Evolutionary conservation across 2,113 vertebrate genomes (phyloP), one percentile per base, ranked within the genome.

Genomic region (Sylvilagus bachmani): DNA sequence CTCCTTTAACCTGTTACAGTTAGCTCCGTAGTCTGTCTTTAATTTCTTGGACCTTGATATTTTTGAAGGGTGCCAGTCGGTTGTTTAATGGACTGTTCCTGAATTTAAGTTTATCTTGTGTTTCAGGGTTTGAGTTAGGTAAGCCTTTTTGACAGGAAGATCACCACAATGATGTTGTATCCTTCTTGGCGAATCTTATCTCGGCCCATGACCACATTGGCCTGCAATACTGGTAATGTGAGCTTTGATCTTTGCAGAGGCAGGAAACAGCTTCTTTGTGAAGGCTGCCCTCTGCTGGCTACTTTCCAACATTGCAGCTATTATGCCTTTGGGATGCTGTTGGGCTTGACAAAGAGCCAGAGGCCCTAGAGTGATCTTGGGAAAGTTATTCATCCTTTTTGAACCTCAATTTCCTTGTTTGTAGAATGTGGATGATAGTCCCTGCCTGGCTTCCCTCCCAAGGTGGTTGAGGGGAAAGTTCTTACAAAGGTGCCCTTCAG

Each of bases 241-340:
- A 64, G 33, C 69, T 0, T 22, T 19, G 19, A n/a, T 16, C 22
- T 4, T 67, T 3, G 19, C 0, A 38, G 4, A 27, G 29, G 67
- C n/a, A 0, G 7, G 8, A 22, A 21, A 62, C 38, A 29, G 75
- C n/a, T 29, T 66, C 89, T 88, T 96, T 93, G 96, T 88, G 85
- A 87, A 69, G 80, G 81, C 73, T 95, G 88, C 82, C 90, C 92
- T 96, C 97, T 96, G 31, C 81, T 75, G 97, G 51, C 51, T 2
- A 29, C n/a, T 69, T 53, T 31, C 1, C 31, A 66, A 10, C 16
- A 90, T 24, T 61, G 85, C 85, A 27, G n/a, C 62, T 16, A n/a
- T 27, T 25, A 2, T 67, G 21, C 17, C 27, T 44, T 44, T 44
- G 44, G 44, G 58, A 19, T 6, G 17, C 29, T 5, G 10, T 13